Evolutionary conservation across 2,797 vertebrate genomes (phyloP).

Genomic region (Etheostoma nigrum): DNA sequence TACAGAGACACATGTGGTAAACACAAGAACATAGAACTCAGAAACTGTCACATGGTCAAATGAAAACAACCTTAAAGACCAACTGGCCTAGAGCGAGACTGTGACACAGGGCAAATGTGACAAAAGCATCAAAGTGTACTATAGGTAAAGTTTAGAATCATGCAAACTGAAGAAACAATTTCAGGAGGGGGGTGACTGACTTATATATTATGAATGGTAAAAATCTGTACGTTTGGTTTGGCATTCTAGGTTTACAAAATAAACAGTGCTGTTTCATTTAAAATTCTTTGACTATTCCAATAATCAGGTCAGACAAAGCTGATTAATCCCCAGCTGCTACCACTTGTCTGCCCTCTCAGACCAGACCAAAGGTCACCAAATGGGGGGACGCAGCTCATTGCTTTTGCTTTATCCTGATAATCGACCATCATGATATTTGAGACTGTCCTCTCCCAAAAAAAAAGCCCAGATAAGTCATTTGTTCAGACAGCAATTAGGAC

Average conservation of each 20-base stretch:
- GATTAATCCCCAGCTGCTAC: slow-evolving; percentile 20
- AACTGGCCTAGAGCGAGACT: too few relatives aligned
- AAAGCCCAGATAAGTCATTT: too few relatives aligned
- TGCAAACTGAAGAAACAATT: background rate
- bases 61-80: too few relatives aligned
- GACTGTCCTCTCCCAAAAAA: too few relatives aligned
- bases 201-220: background rate
- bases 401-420: background rate
- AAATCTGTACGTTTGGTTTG: slow-evolving; percentile 13
- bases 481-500: too few relatives aligned
- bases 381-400: background rate
- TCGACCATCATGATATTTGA: background rate
- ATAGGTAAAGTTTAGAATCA: background rate
- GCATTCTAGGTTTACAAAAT: background rate
- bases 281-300: slow-evolving; percentile 27
- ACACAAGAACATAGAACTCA: too few relatives aligned
- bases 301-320: slow-evolving; percentile 30
- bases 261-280: slow-evolving; percentile 12
- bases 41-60: too few relatives aligned
- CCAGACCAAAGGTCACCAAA: slow-evolving; percentile 6
- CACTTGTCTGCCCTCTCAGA: slow-evolving; percentile 5
- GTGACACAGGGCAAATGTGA: background rate
- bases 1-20: too few relatives aligned
- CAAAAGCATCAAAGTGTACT: background rate
- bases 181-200: background rate